Evolutionary conservation across 2,888 invertebrate genomes (phyloP).

Genomic region (Macaria notata): DNA sequence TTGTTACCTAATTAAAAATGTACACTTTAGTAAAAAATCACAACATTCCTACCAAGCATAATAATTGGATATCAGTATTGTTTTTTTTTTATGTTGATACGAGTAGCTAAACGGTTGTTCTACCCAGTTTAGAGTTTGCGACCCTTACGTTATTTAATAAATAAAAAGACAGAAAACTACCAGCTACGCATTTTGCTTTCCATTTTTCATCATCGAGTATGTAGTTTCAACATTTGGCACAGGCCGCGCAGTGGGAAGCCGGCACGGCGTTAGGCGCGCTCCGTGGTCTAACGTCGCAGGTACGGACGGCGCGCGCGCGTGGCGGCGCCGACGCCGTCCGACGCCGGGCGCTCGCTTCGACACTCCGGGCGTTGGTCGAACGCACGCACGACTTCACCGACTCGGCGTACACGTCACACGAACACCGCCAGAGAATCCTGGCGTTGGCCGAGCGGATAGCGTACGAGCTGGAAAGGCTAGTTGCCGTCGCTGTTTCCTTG

Average conservation of each 20-base stretch:
- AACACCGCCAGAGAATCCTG: constrained; percentile 97
- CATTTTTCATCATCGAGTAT: not conserved
- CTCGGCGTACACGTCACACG: constrained; percentile 98
- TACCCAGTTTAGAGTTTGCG: too few relatives aligned
- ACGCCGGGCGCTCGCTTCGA: constrained; percentile 91
- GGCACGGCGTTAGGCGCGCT: constrained; percentile 91
- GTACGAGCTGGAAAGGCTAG: constrained; percentile 94
- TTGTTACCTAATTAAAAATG: not conserved
- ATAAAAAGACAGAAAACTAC: too few relatives aligned
- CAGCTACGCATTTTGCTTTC: too few relatives aligned
- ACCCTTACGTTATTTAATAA: too few relatives aligned
- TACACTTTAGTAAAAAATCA: too few relatives aligned
- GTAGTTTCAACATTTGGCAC: constrained; percentile 13
- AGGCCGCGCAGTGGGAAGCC: constrained; percentile 79
- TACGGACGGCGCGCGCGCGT: constrained; percentile 89
- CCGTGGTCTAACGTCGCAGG: constrained; percentile 91
- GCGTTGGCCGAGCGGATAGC: constrained; percentile 94
- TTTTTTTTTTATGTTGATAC: too few relatives aligned
- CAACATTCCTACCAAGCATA: too few relatives aligned
- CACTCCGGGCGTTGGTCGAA: constrained; percentile 95
- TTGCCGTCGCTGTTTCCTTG: constrained; percentile 92
- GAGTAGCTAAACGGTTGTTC: too few relatives aligned
- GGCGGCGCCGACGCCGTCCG: constrained; percentile 86
- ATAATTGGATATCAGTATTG: too few relatives aligned
- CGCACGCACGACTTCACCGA: constrained; percentile 99